Percentiles rank a stretch among this genome's conserved stretches.
Conservation (phyloP, 2,797 vertebrate species). For the Sebastes itinus region DNA sequence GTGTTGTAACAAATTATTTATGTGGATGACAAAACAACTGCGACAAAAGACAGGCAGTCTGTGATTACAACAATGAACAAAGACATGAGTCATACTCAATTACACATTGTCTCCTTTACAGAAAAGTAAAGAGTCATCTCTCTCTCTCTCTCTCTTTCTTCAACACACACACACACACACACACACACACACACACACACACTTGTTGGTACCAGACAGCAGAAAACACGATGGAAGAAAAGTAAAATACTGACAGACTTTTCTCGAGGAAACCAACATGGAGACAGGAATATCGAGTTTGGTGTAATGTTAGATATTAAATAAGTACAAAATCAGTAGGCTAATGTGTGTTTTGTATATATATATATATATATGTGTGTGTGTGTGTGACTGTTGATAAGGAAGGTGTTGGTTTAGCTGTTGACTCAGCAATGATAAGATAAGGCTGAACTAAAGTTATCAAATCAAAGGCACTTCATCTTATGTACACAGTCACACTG, state of each 20-base stretch:
- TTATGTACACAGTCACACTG: slow-evolving; percentile 6
- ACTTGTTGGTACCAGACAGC: slow-evolving; percentile 43
- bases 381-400: slow-evolving; percentile 9
- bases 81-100: slow-evolving; percentile 73
- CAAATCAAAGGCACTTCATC: slow-evolving; percentile 13
- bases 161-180: not conserved
- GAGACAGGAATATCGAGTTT: not conserved
- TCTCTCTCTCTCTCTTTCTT: slow-evolving; percentile 18
- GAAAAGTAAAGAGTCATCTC: slow-evolving; percentile 57
- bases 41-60: slow-evolving; percentile 51
- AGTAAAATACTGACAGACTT: slow-evolving; percentile 11
- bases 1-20: slow-evolving; percentile 8
- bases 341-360: not conserved
- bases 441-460: slow-evolving; percentile 12
- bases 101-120: slow-evolving; percentile 69
- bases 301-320: not conserved
- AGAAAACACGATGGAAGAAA: slow-evolving; percentile 21
- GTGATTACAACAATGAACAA: slow-evolving; percentile 79
- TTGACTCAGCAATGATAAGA: slow-evolving; percentile 48
- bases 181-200: slow-evolving; percentile 20
- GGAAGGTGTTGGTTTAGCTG: slow-evolving; percentile 7
- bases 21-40: not conserved
- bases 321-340: not conserved
- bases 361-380: not conserved
- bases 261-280: not conserved